Percentiles rank a stretch among this genome's conserved stretches.
Conservation (phyloP, 1,140 invertebrate genomes). For the Phenacoccus solenopsis region DNA sequence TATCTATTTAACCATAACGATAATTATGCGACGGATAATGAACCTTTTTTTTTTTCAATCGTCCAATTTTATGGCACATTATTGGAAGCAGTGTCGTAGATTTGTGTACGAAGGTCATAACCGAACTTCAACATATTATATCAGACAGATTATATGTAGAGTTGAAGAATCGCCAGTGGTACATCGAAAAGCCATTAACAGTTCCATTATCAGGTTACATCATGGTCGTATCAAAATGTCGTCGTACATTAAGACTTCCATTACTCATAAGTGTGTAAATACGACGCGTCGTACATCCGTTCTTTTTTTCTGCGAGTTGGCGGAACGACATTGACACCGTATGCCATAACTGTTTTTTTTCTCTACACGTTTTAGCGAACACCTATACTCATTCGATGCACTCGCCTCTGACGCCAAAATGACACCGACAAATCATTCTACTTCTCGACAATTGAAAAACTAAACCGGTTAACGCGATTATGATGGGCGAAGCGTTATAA, state of each 20-base stretch:
- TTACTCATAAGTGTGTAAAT: neutral
- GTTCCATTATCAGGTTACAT: neutral
- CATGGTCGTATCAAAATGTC: neutral
- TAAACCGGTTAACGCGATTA: no score
- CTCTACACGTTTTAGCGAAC: neutral
- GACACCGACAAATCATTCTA: neutral
- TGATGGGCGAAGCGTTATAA: neutral
- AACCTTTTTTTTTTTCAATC: no score
- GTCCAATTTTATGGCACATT: no score
- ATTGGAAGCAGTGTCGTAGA: no score
- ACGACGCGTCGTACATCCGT: neutral
- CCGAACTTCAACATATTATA: no score
- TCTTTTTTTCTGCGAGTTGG: no score
- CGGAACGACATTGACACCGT: slow-evolving; percentile 1
- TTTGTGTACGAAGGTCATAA: no score
- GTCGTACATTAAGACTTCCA: neutral
- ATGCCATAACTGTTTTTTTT: neutral
- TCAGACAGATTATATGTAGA: no score
- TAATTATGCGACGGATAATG: no score
- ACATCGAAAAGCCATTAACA: neutral
- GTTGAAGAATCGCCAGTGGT: neutral
- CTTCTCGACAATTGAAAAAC: neutral
- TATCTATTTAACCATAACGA: no score
- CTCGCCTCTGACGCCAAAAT: neutral
- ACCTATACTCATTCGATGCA: neutral